phyloP scores from a whole-genome alignment of 2,888 invertebrate species.

The Patella pellucida region DNA sequence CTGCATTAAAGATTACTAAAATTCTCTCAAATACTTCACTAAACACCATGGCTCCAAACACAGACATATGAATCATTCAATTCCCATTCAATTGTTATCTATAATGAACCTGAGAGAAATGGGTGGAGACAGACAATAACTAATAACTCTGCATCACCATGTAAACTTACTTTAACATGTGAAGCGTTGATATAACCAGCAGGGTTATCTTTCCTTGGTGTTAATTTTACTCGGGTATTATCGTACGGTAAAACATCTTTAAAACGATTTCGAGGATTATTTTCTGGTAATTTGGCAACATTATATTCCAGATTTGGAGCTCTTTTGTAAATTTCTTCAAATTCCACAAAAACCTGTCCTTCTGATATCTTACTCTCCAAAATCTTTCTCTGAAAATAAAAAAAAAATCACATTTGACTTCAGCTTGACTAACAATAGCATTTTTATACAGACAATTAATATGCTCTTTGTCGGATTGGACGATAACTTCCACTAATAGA shows the following conservation, averaged over 20 bases:
- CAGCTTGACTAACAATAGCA: too few relatives aligned
- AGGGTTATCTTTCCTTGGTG: constrained; percentile 86
- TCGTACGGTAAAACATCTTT: constrained; percentile 89
- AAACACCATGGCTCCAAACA: too few relatives aligned
- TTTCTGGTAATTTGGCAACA: constrained; percentile 80
- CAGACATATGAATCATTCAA: too few relatives aligned
- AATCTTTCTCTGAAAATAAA: constrained; percentile 53
- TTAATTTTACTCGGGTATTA: constrained; percentile 86
- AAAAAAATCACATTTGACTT: constrained; percentile 4
- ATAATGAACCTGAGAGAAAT: too few relatives aligned
- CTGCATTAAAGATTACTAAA: too few relatives aligned
- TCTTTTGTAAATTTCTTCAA: constrained; percentile 85
- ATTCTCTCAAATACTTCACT: too few relatives aligned
- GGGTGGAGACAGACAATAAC: too few relatives aligned
- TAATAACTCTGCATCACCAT: too few relatives aligned
- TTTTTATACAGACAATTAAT: too few relatives aligned
- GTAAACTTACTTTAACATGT: constrained; percentile 81
- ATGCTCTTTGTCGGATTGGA: too few relatives aligned
- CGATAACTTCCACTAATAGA: too few relatives aligned
- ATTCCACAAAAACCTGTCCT: constrained; percentile 77
- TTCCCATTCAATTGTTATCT: too few relatives aligned
- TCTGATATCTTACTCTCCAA: constrained; percentile 66
- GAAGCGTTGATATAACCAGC: constrained; percentile 94
- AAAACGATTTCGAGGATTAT: constrained; percentile 75
- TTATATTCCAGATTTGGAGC: constrained; percentile 72